Evolutionary conservation across 2,113 vertebrate genomes (phyloP), one percentile per base, ranked within the genome.

Genomic region (Kryptolebias marmoratus): DNA sequence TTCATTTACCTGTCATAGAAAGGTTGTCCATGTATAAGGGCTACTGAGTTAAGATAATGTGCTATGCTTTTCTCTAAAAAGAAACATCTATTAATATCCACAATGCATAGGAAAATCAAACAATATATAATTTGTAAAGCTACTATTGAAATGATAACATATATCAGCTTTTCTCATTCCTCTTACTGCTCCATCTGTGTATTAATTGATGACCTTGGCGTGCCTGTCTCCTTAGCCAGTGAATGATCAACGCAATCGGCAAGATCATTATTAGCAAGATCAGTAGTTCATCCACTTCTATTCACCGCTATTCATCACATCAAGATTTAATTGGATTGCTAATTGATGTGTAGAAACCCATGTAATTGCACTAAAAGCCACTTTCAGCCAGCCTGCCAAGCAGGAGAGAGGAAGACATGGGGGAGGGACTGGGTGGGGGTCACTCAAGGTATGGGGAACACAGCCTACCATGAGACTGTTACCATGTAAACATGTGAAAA

Each of bases 271-370:
- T 90, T 86, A 93, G 83, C 58, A 64, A 90, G 84, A 93, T 90
- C 90, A 87, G 81, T 83, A 82, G 81, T 81, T 87, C 87, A 71
- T 83, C 79, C 73, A 73, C 88, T 86, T 71, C 80, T 64, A 75
- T 87, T 84, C 89, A 59, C 75, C 11, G 75, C 90, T 82, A 94
- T 94, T 93, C 91, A 93, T 94, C 90, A 93, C 87, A 91, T 91
- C 88, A 81, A 63, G 81, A 77, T 90, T 87, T 94, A 93, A 93
- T 94, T 93, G 90, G 86, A 91, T 90, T 88, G 89, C 87, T 94
- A 94, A 93, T 92, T 93, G 90, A 93, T 93, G 92, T 93, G 91
- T 89, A 91, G 91, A 93, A 93, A 91, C 83, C 90, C 82, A 88
- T 91, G 90, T 91, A 92, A 93, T 92, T 93, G 91, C 89, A 89